phyloP scores from a whole-genome alignment of 2,888 invertebrate species.

The Melanotus villosus region DNA sequence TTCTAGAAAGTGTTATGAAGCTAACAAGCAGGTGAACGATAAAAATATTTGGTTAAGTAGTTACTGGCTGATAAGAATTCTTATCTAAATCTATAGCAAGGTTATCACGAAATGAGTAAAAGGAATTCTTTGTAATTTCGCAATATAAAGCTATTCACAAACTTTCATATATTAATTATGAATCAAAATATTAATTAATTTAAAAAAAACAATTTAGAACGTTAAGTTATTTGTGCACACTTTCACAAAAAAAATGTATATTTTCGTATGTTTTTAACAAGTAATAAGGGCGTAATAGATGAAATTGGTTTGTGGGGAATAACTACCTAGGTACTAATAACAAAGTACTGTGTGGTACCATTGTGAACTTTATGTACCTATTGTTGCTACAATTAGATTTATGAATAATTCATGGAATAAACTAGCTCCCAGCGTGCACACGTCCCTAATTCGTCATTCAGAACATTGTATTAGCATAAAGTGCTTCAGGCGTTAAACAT shows the following conservation, averaged over 20 bases:
- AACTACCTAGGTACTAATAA: too few relatives aligned
- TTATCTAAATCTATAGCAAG: not conserved
- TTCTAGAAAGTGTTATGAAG: not conserved
- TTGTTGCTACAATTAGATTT: not conserved
- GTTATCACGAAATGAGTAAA: not conserved
- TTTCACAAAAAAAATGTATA: too few relatives aligned
- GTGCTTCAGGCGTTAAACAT: not conserved
- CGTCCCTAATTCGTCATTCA: not conserved
- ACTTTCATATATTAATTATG: too few relatives aligned
- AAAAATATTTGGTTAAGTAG: slow-evolving; percentile 18
- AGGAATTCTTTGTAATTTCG: not conserved
- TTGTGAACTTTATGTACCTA: not conserved
- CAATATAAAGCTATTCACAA: too few relatives aligned
- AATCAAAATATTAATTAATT: too few relatives aligned
- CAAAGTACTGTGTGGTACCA: not conserved
- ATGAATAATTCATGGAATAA: slow-evolving; percentile 7
- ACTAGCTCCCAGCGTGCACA: not conserved
- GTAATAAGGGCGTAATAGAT: too few relatives aligned
- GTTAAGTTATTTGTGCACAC: too few relatives aligned
- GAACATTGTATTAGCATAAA: slow-evolving; percentile 5
- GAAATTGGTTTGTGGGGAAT: too few relatives aligned
- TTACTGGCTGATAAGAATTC: not conserved
- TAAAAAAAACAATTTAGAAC: too few relatives aligned
- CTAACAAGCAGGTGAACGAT: slow-evolving; percentile 13
- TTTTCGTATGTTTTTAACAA: too few relatives aligned